Base-by-base conservation (phyloP, 1,140 invertebrate species). In the Hypsibius dujardini region DNA sequence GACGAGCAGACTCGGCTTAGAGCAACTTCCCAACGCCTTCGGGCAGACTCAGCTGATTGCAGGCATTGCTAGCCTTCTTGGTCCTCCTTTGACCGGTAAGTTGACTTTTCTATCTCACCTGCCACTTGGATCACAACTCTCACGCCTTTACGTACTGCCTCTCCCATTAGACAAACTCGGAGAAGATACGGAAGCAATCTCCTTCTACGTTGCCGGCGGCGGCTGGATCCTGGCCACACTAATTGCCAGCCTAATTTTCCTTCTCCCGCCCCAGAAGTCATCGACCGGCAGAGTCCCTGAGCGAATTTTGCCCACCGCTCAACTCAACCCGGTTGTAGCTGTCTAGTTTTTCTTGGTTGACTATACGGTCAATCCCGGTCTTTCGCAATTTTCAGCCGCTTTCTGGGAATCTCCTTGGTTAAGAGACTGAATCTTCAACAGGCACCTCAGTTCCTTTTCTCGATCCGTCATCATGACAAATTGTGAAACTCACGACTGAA, bases 1-100 rank as follows among this genome's bases (percentile, higher is more conserved):
- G 42, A 15, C 62, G 62, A 67, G 62, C 7, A 12, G 62, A 42
- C 12, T 67, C 12, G 12, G 12, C 3, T 42, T 45, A 42, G 62
- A 67, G 7, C 62, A 67, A 42, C 42, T 67, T 7, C 62, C 62
- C 12, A 12, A 7, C 12, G 62, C 62, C 62, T 67, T 67, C 62
- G 62, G 62, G 45, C 62, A 67, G 62, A 15, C 62, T 7, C 62
- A 67, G 62, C 62, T 67, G 62, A 3, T 67, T 3, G 42, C 12
- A 12, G 62, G 62, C 12, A 42, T 67, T 42, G 62, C 62, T 42
- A 42, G 12, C 62, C 12, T 67, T 12, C 12, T 67, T 45, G 62
- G 62, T 7, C 62, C 62, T 7, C 62, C 62, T 3, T 15, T 67
- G 12, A 42, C 12, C 12, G 62, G 62, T 67, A 67, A 7, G 42